Conservation (phyloP, 2,888 invertebrate species). For the Sipha maydis region DNA sequence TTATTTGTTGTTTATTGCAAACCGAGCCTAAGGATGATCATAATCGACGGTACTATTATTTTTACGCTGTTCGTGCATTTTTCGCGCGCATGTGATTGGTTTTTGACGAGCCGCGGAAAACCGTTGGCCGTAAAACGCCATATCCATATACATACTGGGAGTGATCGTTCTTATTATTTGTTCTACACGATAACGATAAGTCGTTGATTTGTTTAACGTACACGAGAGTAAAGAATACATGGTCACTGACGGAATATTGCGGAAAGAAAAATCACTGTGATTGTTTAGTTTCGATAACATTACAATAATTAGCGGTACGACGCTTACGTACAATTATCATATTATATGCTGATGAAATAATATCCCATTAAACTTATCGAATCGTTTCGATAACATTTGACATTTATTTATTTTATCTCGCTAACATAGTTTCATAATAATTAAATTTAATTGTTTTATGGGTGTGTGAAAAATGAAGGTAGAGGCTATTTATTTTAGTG, state of each 20-base stretch:
- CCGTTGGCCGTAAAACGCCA: not conserved
- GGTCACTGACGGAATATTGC: not conserved
- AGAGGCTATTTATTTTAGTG: too few relatives aligned
- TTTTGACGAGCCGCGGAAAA: not conserved
- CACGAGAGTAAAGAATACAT: not conserved
- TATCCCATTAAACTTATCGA: not conserved
- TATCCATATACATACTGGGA: not conserved
- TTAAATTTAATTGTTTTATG: too few relatives aligned
- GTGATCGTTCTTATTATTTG: not conserved
- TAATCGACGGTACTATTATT: not conserved
- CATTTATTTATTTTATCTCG: not conserved
- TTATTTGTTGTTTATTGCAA: not conserved
- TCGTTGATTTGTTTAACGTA: not conserved
- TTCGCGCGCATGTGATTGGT: not conserved
- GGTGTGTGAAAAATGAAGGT: not conserved
- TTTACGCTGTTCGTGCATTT: not conserved
- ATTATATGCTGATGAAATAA: conserved; percentile 24
- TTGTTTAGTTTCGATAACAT: not conserved
- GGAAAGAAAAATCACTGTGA: not conserved
- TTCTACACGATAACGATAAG: not conserved
- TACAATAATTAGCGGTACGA: not conserved
- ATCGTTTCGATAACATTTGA: conserved; percentile 24
- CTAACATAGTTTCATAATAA: not conserved
- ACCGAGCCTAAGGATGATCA: not conserved
- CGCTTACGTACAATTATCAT: not conserved